phyloP scores from a whole-genome alignment of 2,113 vertebrate species.

The Dryoscopus gambensis region DNA sequence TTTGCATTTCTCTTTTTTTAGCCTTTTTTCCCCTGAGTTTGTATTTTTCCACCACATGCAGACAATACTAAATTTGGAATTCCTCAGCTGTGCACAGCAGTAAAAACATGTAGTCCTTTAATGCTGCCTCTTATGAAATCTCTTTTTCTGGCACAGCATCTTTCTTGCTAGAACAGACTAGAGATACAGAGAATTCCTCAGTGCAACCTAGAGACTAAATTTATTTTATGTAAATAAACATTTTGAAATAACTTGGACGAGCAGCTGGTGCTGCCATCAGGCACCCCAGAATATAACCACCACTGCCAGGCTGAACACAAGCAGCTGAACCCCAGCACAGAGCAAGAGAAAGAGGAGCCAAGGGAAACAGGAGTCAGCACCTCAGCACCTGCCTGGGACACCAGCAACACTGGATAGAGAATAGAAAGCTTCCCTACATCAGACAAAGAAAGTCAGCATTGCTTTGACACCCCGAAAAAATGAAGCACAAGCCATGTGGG shows the following conservation, averaged over 20 bases:
- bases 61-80: slow-evolving; percentile 53
- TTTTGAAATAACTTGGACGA: neutral
- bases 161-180: neutral
- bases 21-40: neutral
- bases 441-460: neutral
- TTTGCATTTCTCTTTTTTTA: neutral
- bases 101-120: neutral
- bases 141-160: neutral
- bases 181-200: slow-evolving; percentile 5
- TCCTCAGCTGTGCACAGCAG: slow-evolving; percentile 13
- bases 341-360: neutral
- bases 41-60: neutral
- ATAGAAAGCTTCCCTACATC: neutral
- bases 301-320: neutral
- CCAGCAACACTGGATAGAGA: fast-evolving
- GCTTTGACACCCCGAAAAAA: neutral
- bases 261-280: neutral
- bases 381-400: neutral
- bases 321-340: neutral
- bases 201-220: neutral
- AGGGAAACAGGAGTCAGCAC: neutral
- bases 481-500: neutral
- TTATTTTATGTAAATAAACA: slow-evolving; percentile 6
- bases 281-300: neutral
- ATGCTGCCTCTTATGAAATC: neutral